Base-by-base conservation (phyloP, 2,797 vertebrate species). In the Percopsis omiscomaycus region DNA sequence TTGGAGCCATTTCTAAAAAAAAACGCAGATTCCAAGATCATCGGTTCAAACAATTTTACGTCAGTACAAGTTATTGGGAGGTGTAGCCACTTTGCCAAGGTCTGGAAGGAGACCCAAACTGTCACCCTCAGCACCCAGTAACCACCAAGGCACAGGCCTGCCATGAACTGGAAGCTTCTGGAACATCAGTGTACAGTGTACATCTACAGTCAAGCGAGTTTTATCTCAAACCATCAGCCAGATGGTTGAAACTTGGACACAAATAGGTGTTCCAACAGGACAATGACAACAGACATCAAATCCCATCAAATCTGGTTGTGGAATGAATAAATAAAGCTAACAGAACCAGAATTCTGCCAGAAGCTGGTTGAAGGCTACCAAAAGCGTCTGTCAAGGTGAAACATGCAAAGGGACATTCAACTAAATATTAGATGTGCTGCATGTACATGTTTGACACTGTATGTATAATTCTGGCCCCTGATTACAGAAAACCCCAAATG, bases 221-320 rank as follows among this genome's bases (percentile, higher is more conserved):
- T 30, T 30, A 61, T 29, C 47, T 61, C 48, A 50, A 61, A 50
- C 50, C 29, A 61, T 15, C 32, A 42, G 57, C 22, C 14, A 59
- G 57, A 59, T 22, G 45, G 57, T 47, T 59, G 44, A 59, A 59
- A 45, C 57, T 59, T 59, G 44, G 45, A 47, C 45, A 47, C 5
- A 44, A 59, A 12, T 29, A 22, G 45, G 44, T 59, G 44, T 59
- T 59, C 13, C 57, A 59, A 59, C 13, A 15, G 50, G 50, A 51
- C 15, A 59, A 44, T 59, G 57, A 47, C 15, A 27, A 3, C 22
- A 59, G 28, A 59, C 12, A 29, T 22, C 22, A 22, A 22, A 22
- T 22, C 57, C 44, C 37, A 45, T 11, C 57, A 59, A 47, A 47
- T 44, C 32, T 59, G 4, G 56, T 47, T 59, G 44, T 59, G 57